Conservation (phyloP, 2,888 invertebrate genomes). For the Heliconius hortense region DNA sequence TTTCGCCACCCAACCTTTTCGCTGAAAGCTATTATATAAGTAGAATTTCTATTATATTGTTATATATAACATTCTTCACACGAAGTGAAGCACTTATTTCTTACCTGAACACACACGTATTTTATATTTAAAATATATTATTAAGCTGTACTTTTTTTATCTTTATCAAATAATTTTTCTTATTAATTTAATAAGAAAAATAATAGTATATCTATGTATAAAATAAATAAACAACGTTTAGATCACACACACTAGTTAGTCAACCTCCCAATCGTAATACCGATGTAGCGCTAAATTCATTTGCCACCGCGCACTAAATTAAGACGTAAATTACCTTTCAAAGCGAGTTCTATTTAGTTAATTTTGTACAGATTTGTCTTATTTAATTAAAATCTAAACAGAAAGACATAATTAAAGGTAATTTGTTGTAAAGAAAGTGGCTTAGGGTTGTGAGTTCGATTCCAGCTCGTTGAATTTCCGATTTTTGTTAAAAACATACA, state of each 20-base stretch:
- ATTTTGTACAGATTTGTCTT: conserved; percentile 14
- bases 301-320: conserved; percentile 28
- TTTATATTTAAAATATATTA: too few relatives aligned
- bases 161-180: too few relatives aligned
- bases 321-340: conserved; percentile 28
- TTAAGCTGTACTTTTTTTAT: too few relatives aligned
- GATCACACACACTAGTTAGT: neutral
- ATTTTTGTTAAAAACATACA: neutral
- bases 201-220: too few relatives aligned
- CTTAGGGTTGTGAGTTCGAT: neutral
- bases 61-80: too few relatives aligned
- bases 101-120: too few relatives aligned
- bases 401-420: neutral
- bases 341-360: conserved; percentile 24
- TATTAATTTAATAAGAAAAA: too few relatives aligned
- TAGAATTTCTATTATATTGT: too few relatives aligned
- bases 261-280: conserved; percentile 1
- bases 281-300: neutral
- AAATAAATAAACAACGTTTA: too few relatives aligned
- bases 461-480: neutral
- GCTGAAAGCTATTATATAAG: too few relatives aligned
- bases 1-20: too few relatives aligned
- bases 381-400: conserved; percentile 10
- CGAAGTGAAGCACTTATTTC: too few relatives aligned
- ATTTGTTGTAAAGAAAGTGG: neutral